Evolutionary conservation across 1,140 invertebrate species (phyloP), one percentile per base, ranked within the genome.

Genomic region (Notospermus geniculatus): DNA sequence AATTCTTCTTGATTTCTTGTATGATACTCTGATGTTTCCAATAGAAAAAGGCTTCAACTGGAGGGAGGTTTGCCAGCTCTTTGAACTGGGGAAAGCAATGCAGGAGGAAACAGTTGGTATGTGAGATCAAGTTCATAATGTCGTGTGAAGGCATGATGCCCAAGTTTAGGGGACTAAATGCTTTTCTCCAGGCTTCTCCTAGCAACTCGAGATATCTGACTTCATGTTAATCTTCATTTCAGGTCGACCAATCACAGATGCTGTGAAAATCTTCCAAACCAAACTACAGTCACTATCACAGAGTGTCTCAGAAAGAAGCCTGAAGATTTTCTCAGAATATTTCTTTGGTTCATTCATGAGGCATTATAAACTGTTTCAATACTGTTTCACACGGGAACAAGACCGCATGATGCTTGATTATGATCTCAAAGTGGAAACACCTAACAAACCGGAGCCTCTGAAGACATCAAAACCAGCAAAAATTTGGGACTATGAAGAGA

Each of bases 1-100:
- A n/a, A 69, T 75, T 13, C 63, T 66, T 60, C 55, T 75, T n/a
- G 70, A 73, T 46, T 78, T 62, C 58, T 56, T 76, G 7, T 76
- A 73, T 66, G 74, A 77, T 32, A 68, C 64, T 32, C 46, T 76
- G 23, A 72, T 61, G 60, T 75, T 71, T 70, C 65, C 69, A 59
- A 64, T 63, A 53, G 68, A 74, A n/a, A 78, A 73, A 64, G 76
- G 76, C 22, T 78, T 78, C 66, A 57, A 69, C 1, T 78, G 74
- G 76, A 52, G 66, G 11, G 69, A 75, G 56, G 68, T 76, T 11
- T 68, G 67, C 55, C 27, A 46, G 41, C 62, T 70, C 29, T 54
- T 72, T 5, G 64, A 63, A 39, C 69, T 75, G 64, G 69, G 72
- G 29, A 60, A 70, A 5, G 64, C 67, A 50, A 62, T 74, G 27